Evolutionary conservation across 2,113 vertebrate genomes (phyloP).

Genomic region (Chunga burmeisteri): DNA sequence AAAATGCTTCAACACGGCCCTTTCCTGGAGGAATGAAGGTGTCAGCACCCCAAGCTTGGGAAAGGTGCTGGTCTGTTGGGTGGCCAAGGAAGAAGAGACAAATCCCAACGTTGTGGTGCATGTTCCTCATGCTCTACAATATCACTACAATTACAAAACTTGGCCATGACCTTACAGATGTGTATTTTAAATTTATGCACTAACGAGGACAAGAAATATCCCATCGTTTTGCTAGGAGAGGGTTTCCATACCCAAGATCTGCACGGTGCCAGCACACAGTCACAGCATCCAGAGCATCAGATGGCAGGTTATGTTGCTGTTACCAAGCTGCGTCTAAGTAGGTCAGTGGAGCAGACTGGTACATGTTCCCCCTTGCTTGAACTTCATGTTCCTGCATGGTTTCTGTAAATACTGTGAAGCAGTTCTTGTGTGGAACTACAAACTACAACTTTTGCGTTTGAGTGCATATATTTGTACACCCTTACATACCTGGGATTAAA

Average conservation of each 20-base stretch:
- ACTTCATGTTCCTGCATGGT: background rate
- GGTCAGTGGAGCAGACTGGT: background rate
- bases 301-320: background rate
- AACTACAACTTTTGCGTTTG: too few species aligned
- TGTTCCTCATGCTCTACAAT: fast-evolving
- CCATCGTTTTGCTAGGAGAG: background rate
- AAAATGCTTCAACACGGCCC: background rate
- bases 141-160: background rate
- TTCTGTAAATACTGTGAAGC: background rate
- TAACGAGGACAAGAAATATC: background rate
- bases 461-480: background rate
- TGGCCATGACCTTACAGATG: background rate
- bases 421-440: background rate
- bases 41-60: background rate
- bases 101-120: background rate
- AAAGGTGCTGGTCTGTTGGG: background rate
- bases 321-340: background rate
- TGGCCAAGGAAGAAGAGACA: background rate
- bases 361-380: fast-evolving
- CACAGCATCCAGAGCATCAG: background rate
- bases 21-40: background rate
- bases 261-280: fast-evolving
- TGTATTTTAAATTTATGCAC: background rate
- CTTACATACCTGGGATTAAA: background rate
- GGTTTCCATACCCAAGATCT: background rate